These are phyloP conservation scores for Patagioenas fasciata DNA, from an alignment of 2,113 vertebrate genomes.

Conservation along the genomic window DNA sequence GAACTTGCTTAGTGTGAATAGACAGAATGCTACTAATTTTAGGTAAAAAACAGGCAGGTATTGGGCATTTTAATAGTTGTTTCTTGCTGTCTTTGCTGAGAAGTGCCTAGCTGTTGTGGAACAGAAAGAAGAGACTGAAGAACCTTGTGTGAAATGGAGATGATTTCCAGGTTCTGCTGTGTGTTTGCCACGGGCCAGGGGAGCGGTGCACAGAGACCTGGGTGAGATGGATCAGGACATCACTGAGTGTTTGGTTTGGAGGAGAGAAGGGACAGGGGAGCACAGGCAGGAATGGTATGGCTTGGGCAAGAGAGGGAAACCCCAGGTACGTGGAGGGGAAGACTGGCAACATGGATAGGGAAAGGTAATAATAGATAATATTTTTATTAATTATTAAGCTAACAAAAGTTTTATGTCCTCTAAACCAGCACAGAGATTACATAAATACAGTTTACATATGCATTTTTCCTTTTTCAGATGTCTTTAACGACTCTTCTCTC, in stretches of 20 bases:
- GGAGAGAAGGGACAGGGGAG: neutral
- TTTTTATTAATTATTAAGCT: neutral
- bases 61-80: neutral
- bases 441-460: neutral
- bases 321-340: rapidly evolving
- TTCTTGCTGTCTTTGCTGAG: neutral
- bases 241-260: neutral
- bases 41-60: neutral
- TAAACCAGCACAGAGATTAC: neutral
- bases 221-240: neutral
- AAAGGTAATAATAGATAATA: neutral
- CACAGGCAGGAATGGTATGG: rapidly evolving
- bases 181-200: rapidly evolving
- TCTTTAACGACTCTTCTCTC: neutral
- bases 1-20: neutral
- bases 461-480: neutral
- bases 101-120: neutral
- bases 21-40: neutral
- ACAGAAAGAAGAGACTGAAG: neutral
- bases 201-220: neutral
- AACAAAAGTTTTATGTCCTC: neutral
- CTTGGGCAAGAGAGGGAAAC: neutral
- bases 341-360: neutral
- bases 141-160: neutral
- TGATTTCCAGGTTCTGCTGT: neutral